phyloP scores from a whole-genome alignment of 2,113 vertebrate genomes.

The Rhabdornis inornatus region DNA sequence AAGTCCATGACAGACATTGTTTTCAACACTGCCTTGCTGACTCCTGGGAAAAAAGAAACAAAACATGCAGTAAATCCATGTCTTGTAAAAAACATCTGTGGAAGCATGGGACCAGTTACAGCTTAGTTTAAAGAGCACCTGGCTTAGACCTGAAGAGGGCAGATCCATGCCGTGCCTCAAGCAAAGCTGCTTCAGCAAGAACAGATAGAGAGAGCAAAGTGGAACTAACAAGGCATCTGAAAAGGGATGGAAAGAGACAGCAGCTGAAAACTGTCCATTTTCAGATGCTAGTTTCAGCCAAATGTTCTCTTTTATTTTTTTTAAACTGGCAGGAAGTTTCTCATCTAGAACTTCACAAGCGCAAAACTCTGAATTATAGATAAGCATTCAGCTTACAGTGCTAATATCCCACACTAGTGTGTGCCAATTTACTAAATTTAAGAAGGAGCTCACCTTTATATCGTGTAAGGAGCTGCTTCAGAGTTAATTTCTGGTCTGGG shows the following conservation, averaged over 20 bases:
- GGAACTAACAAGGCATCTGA: not conserved
- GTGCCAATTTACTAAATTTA: not conserved
- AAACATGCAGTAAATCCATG: not conserved
- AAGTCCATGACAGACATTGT: slow-evolving; percentile 91
- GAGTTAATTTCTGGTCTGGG: slow-evolving; percentile 88
- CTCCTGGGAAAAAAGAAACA: slow-evolving; percentile 68
- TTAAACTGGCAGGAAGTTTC: not conserved
- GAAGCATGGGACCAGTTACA: not conserved
- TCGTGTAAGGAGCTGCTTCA: slow-evolving; percentile 84
- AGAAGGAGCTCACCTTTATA: slow-evolving; percentile 80
- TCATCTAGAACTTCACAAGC: not conserved
- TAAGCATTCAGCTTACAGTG: not conserved
- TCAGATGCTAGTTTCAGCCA: not conserved
- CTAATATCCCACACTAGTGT: not conserved
- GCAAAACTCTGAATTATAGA: not conserved
- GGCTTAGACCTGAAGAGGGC: not conserved
- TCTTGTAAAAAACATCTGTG: not conserved
- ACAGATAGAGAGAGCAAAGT: not conserved
- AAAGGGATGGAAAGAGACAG: not conserved
- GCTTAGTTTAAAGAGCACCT: not conserved
- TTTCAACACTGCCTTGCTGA: slow-evolving; percentile 86
- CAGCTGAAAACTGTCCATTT: not conserved
- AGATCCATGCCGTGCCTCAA: not conserved
- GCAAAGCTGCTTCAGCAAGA: not conserved
- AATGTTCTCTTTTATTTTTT: not conserved